These are phyloP conservation scores for Pseudobourletiella spinata DNA, from an alignment of 1,140 invertebrate species.

Conservation along the genomic window DNA sequence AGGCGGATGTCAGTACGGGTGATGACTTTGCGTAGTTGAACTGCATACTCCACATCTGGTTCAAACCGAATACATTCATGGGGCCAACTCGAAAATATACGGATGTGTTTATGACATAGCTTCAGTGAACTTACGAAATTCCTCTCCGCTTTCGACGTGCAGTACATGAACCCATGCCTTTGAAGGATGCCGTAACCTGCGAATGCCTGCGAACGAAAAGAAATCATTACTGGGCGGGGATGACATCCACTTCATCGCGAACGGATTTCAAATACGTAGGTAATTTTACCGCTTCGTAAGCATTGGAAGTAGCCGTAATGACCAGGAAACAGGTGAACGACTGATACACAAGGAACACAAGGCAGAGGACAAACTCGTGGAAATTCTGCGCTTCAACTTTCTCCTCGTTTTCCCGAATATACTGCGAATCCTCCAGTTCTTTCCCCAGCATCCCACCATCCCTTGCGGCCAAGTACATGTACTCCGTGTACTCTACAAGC, in stretches of 20 bases:
- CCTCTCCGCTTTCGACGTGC: conserved; percentile 19
- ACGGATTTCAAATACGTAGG: neutral
- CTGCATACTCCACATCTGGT: neutral
- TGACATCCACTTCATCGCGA: neutral
- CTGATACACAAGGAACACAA: neutral
- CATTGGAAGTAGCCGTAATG: neutral
- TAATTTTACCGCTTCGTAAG: neutral
- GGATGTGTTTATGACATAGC: too few species aligned
- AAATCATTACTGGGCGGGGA: neutral
- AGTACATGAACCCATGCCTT: conserved; percentile 29
- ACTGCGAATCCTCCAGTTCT: neutral
- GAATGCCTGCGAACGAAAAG: conserved; percentile 9
- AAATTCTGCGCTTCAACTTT: neutral
- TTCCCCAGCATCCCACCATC: neutral
- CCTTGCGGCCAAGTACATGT: neutral
- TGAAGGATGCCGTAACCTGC: conserved; percentile 17
- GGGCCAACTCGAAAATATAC: neutral
- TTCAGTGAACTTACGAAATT: conserved; percentile 18
- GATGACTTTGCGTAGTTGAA: neutral
- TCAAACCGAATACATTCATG: neutral
- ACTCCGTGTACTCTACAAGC: neutral
- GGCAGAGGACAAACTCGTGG: neutral
- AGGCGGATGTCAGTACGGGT: neutral
- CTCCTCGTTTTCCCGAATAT: neutral
- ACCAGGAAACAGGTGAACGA: neutral